Evolutionary conservation across 1,140 invertebrate genomes (phyloP), one percentile per base, ranked within the genome.

Genomic region (Saxidomus purpurata): DNA sequence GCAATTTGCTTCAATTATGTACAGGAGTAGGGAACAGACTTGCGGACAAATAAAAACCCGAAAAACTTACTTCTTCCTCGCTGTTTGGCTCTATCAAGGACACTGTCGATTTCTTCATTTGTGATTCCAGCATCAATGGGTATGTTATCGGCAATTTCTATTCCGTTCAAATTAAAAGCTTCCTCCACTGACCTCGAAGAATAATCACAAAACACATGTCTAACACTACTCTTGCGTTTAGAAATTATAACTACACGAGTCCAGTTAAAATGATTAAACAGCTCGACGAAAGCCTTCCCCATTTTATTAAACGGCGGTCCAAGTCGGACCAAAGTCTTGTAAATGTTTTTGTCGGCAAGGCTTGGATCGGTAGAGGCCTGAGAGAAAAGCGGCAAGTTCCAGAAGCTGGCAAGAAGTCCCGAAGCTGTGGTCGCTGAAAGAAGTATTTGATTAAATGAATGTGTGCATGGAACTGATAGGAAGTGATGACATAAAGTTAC

Each of bases 251-350:
- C 91, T 1, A 92, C 90, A 15, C 89, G 67, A n/a, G 74, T 82
- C 93, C 93, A 94, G 8, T 90, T 86, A 67, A 91, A 94, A 79
- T 91, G 84, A 9, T 87, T 55, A 55, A 92, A 92, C 8, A 94
- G 49, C 61, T 93, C 84, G 0, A 92, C 92, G 36, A 93, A 90
- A 36, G 91, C 91, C 47, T 86, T 82, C 6, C 92, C 92, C 52
- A 93, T 84, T 77, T 89, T 92, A 80, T 93, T 92, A 80, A 93
- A 93, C 13, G 92, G 92, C 1, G 91, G 91, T n/a, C 91, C 91
- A 34, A 92, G 89, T 67, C 92, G 67, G 4, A 93, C 83, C 17
- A 93, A 47, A 3, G 92, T 93, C 40, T 91, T 89, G 63, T 90
- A 93, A 9, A 89, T 80, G 11, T 47, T 80, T 81, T 93, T 93